Evolutionary conservation across 2,797 vertebrate genomes (phyloP), one percentile per base, ranked within the genome.

Genomic region (Knipowitschia caucasica): DNA sequence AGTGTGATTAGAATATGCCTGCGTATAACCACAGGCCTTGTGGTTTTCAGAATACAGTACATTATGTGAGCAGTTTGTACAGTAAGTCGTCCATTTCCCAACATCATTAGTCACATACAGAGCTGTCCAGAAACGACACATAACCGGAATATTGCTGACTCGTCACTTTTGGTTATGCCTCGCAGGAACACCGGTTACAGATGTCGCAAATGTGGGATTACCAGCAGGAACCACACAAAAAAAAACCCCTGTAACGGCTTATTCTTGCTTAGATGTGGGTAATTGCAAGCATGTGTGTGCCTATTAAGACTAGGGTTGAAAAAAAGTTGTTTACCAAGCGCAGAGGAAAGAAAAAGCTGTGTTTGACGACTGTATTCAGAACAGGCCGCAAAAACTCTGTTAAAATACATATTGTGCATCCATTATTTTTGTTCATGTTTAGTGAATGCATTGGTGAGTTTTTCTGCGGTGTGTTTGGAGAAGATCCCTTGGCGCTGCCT

Each of bases 401-500:
- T 3, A 47, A 47, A 6, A 10, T n/a, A 29, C 15, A 29, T 15
- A 21, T 20, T 18, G 15, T 29, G 15, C 18, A 29, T 18, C 9
- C 25, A 17, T 9, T 15, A 12, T 8, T 9, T 7, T 45, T 2
- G 4, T 46, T n/a, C n/a, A 11, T 46, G n/a, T 11, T 30, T 10
- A 26, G 30, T 39, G 0, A 20, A 1, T 26, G 14, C n/a, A 34
- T 11, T 50, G 45, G 11, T 4, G 26, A 25, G 45, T 14, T 12
- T 47, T 62, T 24, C 20, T 4, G 10, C 10, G 8, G 15, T 20
- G 10, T 30, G 12, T 42, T 46, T 36, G 26, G 26, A 49, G 45
- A 68, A 64, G 57, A 30, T 64, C 56, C 60, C 43, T 59, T 64
- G 49, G 64, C 5, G 25, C 56, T 50, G 64, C 59, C 56, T 79